A percentile compares a stretch with the other conserved stretches of the same genome.
Evolutionary conservation across 2,113 vertebrate species (phyloP).

Genomic region (Scomber colias): DNA sequence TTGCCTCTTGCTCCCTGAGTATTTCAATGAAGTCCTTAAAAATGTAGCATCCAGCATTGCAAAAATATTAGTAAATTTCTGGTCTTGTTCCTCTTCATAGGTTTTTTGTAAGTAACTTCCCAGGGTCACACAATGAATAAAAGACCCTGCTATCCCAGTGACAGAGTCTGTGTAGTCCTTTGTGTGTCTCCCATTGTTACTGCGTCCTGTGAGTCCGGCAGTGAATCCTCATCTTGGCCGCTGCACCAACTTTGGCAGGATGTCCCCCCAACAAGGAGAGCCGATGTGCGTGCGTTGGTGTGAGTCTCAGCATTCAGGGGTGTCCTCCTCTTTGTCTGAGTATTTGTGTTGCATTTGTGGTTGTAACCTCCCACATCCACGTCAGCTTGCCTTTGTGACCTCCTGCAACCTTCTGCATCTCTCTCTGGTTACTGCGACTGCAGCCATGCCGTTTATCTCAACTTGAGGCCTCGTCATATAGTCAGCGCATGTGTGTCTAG

Average conservation of each 20-base stretch:
- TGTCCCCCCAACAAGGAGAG: slow-evolving; percentile 70
- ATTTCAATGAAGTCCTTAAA: slow-evolving; percentile 33
- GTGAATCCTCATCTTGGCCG: slow-evolving; percentile 77
- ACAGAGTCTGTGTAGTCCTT: slow-evolving; percentile 75
- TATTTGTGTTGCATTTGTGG: slow-evolving; percentile 49
- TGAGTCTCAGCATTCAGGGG: slow-evolving; percentile 66
- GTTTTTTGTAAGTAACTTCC: slow-evolving; percentile 55
- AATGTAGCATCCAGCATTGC: slow-evolving; percentile 28
- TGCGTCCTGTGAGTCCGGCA: slow-evolving; percentile 66
- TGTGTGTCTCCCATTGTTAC: slow-evolving; percentile 72
- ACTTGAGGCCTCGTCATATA: background rate
- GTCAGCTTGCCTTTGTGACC: slow-evolving; percentile 80
- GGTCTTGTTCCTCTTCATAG: slow-evolving; percentile 31
- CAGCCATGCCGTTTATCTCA: slow-evolving; percentile 35
- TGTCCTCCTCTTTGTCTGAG: slow-evolving; percentile 76
- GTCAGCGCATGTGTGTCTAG: slow-evolving; percentile 2
- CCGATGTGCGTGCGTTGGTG: slow-evolving; percentile 32
- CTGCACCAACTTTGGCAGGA: slow-evolving; percentile 77
- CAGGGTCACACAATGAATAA: slow-evolving; percentile 59
- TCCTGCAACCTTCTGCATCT: slow-evolving; percentile 70
- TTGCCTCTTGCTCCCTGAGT: slow-evolving; percentile 28
- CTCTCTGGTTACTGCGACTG: slow-evolving; percentile 67
- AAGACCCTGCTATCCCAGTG: slow-evolving; percentile 62
- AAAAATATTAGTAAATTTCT: slow-evolving; percentile 31
- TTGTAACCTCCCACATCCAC: slow-evolving; percentile 76